Base-by-base conservation (phyloP, 2,797 vertebrate genomes). In the Ceryle rudis region DNA sequence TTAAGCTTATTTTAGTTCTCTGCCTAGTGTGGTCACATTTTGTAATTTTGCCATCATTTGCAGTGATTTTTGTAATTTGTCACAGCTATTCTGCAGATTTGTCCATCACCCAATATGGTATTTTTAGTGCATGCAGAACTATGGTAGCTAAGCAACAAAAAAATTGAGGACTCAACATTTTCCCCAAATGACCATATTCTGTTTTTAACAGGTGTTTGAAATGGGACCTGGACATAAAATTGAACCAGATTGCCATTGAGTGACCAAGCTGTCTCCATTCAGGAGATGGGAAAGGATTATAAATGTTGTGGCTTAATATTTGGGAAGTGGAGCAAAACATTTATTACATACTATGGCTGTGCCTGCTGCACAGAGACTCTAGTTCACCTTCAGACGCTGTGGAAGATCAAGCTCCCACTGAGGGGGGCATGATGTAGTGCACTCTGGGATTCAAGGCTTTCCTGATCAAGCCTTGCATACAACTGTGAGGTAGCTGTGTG, bases 121-220 rank as follows among this genome's bases (percentile, higher is more conserved):
- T 87, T 95, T 87, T 87, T 78, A 83, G 61, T 83, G 58, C 57
- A 61, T 0, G 3, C 15, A 62, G 23, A 69, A 46, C 51, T 79
- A n/a, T 20, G 37, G 71, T 94, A 86, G 37, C 87, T 86, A 94
- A 81, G 86, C 83, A 91, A 90, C 81, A 73, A 71, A 86, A 74
- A 74, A 54, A 31, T 2, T 13, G 58, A 80, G 31, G 71, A 25
- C 14, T 37, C 10, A 52, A 10, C 5, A 1, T 20, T 70, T 31
- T 44, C 58, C 85, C 72, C 37, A 49, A 85, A 85, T 33, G 44
- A 12, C 31, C 57, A 33, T n/a, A 42, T 72, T 90, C 47, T 41
- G 3, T 29, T 11, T 26, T 57, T 62, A n/a, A 74, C 0, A 47
- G 35, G n/a, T 35, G 39, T 51, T 71, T 64, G 47, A 78, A 89